Percentiles rank a stretch among this genome's conserved stretches.
phyloP scores from a whole-genome alignment of 2,888 invertebrate species.

The Lepetodrilus schrolli region DNA sequence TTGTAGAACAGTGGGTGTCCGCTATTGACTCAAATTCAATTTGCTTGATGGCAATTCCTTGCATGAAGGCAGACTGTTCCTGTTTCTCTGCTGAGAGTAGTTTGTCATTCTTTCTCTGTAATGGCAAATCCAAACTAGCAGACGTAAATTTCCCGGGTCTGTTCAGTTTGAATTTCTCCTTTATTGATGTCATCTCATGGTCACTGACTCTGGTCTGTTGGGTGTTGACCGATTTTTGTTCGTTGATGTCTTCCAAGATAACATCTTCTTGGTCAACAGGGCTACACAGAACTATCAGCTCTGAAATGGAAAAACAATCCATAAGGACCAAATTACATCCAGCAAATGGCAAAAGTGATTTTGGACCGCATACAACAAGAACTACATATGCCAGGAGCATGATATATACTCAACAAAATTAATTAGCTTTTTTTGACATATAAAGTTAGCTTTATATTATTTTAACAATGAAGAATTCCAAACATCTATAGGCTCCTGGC shows the following conservation, averaged over 20 bases:
- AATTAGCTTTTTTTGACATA: no score
- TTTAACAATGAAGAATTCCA: no score
- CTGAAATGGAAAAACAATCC: conserved; percentile 41
- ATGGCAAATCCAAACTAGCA: neutral
- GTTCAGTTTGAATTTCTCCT: conserved; percentile 16
- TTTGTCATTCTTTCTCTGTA: conserved; percentile 9
- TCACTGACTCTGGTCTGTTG: neutral
- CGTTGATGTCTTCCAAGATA: conserved; percentile 28
- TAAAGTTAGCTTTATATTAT: no score
- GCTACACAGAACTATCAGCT: conserved; percentile 64
- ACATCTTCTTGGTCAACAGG: conserved; percentile 52
- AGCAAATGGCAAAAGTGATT: no score
- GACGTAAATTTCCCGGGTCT: conserved; percentile 23
- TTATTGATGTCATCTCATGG: conserved; percentile 7
- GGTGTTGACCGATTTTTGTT: conserved; percentile 23
- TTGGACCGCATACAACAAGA: no score
- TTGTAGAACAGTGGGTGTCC: conserved; percentile 55
- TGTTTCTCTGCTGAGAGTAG: neutral
- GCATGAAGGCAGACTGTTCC: conserved; percentile 19
- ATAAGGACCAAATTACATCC: no score
- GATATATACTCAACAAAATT: no score
- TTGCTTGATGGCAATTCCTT: conserved; percentile 54
- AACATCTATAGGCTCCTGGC: no score
- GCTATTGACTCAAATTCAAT: conserved; percentile 57
- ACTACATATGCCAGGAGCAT: no score